Evolutionary conservation across 2,113 vertebrate genomes (phyloP), one percentile per base, ranked within the genome.

Genomic region (Saguinus midas): DNA sequence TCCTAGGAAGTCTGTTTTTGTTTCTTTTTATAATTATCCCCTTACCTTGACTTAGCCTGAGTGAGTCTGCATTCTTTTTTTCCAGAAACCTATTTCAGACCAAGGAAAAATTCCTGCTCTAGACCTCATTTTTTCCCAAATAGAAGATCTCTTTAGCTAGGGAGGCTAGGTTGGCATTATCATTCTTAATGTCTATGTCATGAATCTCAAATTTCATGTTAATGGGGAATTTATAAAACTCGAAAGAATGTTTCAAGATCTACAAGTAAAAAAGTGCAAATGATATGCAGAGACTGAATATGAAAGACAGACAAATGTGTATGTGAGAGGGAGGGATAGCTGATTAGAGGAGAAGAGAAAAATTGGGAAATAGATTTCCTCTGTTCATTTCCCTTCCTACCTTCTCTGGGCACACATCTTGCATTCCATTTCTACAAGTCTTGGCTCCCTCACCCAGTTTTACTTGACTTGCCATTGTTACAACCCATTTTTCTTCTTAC

Each of bases 151-250:
- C 40, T 89, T 84, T 82, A 78, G 52, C 29, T 81, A 37, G 61
- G 25, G 37, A 52, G 32, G 9, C 27, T 37, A 52, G 4, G 9
- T 70, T 50, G 10, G n/a, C 70, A 37, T 87, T 80, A 50, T 87
- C 68, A 50, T 50, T 70, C 50, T 91, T 81, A 87, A 81, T 79
- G 58, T 9, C 32, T 55, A 27, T 64, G 9, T n/a, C 25, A 52
- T 78, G 23, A 73, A 73, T 85, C 64, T 81, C 80, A 96, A 48
- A 82, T 90, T 94, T 90, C 57, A 50, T 48, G 61, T 92, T 94
- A 90, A 81, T 43, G 81, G 29, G 43, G 21, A 94, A n/a, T 78
- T 20, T 92, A 61, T 95, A 58, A 87, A 94, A 87, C 27, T n/a
- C n/a, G 64, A 89, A 85, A 87, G 55, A 68, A 27, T 80, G 40